These are phyloP conservation scores for Adela reaumurella DNA, from an alignment of 2,888 invertebrate genomes.

Conservation along the genomic window DNA sequence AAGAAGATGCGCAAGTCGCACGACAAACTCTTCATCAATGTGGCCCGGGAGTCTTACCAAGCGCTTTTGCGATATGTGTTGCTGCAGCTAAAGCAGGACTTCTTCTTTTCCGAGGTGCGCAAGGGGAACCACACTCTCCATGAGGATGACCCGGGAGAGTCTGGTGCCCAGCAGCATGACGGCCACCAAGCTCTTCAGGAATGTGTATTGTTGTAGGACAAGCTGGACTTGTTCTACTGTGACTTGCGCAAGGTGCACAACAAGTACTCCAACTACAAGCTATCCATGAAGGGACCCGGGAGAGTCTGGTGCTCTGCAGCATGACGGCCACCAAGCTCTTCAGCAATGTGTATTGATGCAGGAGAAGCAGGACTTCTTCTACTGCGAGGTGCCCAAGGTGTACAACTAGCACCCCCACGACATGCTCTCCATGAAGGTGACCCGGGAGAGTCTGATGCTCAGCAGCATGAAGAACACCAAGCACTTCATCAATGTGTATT, in stretches of 20 bases:
- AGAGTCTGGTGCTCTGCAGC: conserved; percentile 76
- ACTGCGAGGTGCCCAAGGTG: too few species aligned
- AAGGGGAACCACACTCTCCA: too few species aligned
- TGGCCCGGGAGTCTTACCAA: conserved; percentile 78
- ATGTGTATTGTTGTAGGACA: conserved; percentile 89
- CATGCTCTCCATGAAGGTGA: too few species aligned
- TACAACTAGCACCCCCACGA: too few species aligned
- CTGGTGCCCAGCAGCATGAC: conserved; percentile 81
- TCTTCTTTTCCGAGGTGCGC: too few species aligned
- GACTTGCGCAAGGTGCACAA: conserved; percentile 82
- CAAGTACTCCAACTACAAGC: conserved; percentile 82
- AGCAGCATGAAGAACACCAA: conserved; percentile 82
- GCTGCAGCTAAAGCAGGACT: too few species aligned
- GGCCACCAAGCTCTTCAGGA: conserved; percentile 78
- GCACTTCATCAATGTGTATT: conserved; percentile 84
- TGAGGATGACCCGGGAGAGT: too few species aligned
- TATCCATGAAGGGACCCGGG: conserved; percentile 74
- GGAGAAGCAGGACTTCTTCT: too few species aligned
- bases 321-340: conserved; percentile 87
- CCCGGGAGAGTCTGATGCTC: conserved; percentile 75
- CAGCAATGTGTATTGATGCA: conserved; percentile 89
- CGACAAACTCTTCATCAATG: conserved; percentile 77
- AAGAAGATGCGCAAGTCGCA: conserved; percentile 83
- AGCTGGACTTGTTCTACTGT: conserved; percentile 76
- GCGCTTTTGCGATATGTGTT: conserved; percentile 82